Conservation (phyloP, 2,113 vertebrate species). For the Gasterosteus nipponicus region DNA sequence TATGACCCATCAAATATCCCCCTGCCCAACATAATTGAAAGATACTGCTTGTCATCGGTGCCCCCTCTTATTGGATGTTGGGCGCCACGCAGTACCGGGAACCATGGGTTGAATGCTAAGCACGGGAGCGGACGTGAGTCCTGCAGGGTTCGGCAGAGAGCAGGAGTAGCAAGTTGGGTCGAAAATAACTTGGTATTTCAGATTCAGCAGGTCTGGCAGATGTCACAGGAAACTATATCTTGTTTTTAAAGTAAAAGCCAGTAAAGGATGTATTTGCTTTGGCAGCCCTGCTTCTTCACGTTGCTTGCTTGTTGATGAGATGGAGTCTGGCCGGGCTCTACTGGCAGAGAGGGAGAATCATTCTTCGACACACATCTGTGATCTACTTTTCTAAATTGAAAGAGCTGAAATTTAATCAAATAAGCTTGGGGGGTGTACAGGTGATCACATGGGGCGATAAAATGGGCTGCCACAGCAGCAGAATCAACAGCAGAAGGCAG, state of each 20-base stretch:
- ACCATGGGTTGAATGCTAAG: conserved; percentile 47
- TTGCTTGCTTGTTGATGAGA: conserved; percentile 42
- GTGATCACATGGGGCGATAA: conserved; percentile 63
- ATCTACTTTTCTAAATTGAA: conserved; percentile 76
- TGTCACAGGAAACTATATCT: not conserved
- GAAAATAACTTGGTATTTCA: not conserved
- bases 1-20: conserved; percentile 56
- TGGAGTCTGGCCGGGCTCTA: conserved; percentile 18
- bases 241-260: no score
- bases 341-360: conserved; percentile 53
- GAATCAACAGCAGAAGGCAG: conserved; percentile 74
- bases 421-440: conserved; percentile 58
- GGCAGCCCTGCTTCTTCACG: conserved; percentile 4
- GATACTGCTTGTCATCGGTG: conserved; percentile 49
- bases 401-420: conserved; percentile 77
- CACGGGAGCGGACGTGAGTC: conserved; percentile 27
- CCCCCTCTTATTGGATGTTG: conserved; percentile 34
- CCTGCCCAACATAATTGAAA: conserved; percentile 54
- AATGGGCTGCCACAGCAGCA: conserved; percentile 61
- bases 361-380: conserved; percentile 74
- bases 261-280: not conserved
- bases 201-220: not conserved
- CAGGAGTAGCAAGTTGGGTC: not conserved
- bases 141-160: conserved; percentile 4
- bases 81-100: conserved; percentile 30